Base-by-base conservation (phyloP, 2,888 invertebrate genomes). In the Prosapia bicincta region DNA sequence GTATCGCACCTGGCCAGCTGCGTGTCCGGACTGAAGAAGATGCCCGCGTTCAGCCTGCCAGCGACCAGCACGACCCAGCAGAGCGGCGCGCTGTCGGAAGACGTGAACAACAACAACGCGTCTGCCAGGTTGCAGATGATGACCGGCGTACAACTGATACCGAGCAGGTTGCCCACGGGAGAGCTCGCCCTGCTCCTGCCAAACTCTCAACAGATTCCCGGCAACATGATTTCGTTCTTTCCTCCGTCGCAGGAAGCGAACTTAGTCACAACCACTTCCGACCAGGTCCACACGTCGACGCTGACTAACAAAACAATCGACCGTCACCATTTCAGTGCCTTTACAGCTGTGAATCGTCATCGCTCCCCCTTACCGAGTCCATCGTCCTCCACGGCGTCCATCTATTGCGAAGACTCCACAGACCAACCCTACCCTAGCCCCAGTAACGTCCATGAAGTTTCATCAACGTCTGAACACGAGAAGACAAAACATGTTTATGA, bases 1-100 rank as follows among this genome's bases (percentile, higher is more conserved):
- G 87, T 95, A 78, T 89, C 91, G 80, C 95, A 96, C 83, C 86
- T 96, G 78, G 91, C 92, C 79, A 90, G 90, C 74, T 93, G 93
- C 84, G 83, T 88, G 72, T 88, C n/a, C 9, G 73, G 73, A 3
- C 43, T 74, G 54, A 69, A 74, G 54, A 69, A 67, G 77, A 78
- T 38, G 77, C 78, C 73, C 70, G 78, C 75, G 76, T 20, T 54
- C 20, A 77, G 54, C 32, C 1, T 75, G 72, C 30, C 75, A 24
- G 24, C 75, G n/a, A n/a, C 69, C 2, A 66, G 43, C 6, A 81
- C 84, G 85, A 79, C 82, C 20, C 68, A 54, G 25, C 24, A 24
- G 0, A 20, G 71, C 38, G 3, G 26, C 65, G 23, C 30, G 2
- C 69, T 38, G 26, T 28, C 68, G 20, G 79, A 78, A 43, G 79